Conservation (phyloP, 2,888 invertebrate genomes). For the Chesias legatella region DNA sequence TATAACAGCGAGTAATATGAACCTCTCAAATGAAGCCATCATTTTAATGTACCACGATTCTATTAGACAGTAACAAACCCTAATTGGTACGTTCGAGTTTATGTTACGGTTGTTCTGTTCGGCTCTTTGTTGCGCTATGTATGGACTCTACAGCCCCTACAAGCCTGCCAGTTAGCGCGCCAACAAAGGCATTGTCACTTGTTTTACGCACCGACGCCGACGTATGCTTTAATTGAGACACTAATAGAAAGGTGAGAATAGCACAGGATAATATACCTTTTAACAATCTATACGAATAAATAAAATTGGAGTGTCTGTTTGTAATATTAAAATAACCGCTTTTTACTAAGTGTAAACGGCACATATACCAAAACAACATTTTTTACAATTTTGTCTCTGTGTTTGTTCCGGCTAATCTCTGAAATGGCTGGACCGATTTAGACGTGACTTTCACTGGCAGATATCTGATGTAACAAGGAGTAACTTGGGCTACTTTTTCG, state of each 20-base stretch:
- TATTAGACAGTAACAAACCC: constrained; percentile 24
- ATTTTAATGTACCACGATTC: constrained; percentile 37
- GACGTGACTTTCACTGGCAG: too few relatives aligned
- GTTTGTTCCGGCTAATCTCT: too few relatives aligned
- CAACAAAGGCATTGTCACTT: constrained; percentile 7
- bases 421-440: too few relatives aligned
- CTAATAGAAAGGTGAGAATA: constrained; percentile 14
- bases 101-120: constrained; percentile 19
- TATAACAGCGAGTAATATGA: constrained; percentile 14
- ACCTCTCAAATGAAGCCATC: constrained; percentile 18
- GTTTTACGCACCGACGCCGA: neutral
- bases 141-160: neutral
- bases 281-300: too few relatives aligned
- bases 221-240: constrained; percentile 18
- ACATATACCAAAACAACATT: too few relatives aligned
- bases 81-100: constrained; percentile 34
- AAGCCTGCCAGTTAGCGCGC: neutral
- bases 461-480: too few relatives aligned
- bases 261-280: neutral
- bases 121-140: neutral
- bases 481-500: too few relatives aligned
- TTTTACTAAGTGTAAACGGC: too few relatives aligned
- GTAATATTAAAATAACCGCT: too few relatives aligned
- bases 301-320: too few relatives aligned
- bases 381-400: too few relatives aligned